Evolutionary conservation across 2,797 vertebrate species (phyloP).

Genomic region (Silurus aristotelis): DNA sequence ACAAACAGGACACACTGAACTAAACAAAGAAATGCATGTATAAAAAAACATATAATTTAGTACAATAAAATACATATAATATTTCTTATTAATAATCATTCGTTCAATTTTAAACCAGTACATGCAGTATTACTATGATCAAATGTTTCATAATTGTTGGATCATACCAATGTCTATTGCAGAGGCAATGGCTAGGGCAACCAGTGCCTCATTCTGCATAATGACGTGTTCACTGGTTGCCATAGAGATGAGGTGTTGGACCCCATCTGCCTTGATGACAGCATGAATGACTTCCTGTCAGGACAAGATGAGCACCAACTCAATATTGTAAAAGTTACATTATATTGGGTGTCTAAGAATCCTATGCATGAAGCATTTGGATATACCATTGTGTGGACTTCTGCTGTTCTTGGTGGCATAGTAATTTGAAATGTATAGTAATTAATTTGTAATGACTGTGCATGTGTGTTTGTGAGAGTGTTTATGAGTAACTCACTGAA

Average conservation of each 20-base stretch:
- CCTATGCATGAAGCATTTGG: background rate
- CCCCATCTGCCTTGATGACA: conserved; percentile 78
- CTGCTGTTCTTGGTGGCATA: background rate
- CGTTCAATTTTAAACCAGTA: background rate
- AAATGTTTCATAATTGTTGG: background rate
- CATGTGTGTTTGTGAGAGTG: conserved; percentile 9
- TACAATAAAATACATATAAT: background rate
- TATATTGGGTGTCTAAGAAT: background rate
- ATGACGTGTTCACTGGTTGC: conserved; percentile 82
- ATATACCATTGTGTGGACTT: background rate
- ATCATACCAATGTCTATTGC: conserved; percentile 80
- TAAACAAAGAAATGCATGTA: background rate
- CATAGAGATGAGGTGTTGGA: conserved; percentile 86
- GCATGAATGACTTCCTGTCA: conserved; percentile 83
- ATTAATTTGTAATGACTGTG: conserved; percentile 15
- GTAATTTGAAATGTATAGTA: background rate
- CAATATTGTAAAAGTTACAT: conserved; percentile 5
- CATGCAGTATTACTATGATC: background rate
- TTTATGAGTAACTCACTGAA: conserved; percentile 65
- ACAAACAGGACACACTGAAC: background rate
- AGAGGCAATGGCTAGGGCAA: conserved; percentile 83
- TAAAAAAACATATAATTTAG: background rate
- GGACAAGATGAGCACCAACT: conserved; percentile 34
- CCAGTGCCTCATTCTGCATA: conserved; percentile 88
- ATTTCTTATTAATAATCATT: background rate